Conservation (phyloP, 2,888 invertebrate genomes). For the Coleophora flavipennella region DNA sequence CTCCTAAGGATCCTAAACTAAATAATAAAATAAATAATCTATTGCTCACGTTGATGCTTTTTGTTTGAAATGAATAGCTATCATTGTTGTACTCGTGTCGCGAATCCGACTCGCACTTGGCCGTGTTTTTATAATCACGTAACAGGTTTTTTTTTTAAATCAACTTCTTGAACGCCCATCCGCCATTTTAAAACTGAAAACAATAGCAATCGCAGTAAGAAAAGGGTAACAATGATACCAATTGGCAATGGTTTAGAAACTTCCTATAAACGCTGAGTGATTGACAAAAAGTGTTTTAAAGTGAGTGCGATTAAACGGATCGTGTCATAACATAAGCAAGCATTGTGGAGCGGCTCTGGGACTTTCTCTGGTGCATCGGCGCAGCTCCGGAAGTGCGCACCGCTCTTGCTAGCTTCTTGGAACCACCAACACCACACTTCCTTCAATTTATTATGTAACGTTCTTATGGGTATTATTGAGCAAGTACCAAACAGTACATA, state of each 20-base stretch:
- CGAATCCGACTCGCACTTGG: no score
- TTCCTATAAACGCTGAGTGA: conserved; percentile 5
- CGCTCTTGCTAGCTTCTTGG: conserved; percentile 5
- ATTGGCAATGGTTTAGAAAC: conserved; percentile 6
- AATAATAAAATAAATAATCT: no score
- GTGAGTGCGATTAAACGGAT: neutral
- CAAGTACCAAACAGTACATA: no score
- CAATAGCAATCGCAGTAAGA: neutral
- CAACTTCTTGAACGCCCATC: no score
- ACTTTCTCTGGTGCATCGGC: conserved; percentile 4
- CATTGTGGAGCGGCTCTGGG: conserved; percentile 2
- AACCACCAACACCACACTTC: conserved; percentile 6
- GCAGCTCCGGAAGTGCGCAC: conserved; percentile 7
- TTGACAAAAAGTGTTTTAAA: conserved; percentile 1
- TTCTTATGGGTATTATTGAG: no score
- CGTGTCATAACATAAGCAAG: neutral
- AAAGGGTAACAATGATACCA: neutral
- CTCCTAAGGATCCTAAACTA: no score
- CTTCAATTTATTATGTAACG: conserved; percentile 3
- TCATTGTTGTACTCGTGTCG: no score
- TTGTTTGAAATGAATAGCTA: no score
- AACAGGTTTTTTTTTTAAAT: no score
- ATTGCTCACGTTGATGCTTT: no score
- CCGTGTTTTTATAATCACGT: no score
- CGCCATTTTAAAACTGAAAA: neutral